phyloP scores from a whole-genome alignment of 1,140 invertebrate species.

The Oncopeltus fasciatus region DNA sequence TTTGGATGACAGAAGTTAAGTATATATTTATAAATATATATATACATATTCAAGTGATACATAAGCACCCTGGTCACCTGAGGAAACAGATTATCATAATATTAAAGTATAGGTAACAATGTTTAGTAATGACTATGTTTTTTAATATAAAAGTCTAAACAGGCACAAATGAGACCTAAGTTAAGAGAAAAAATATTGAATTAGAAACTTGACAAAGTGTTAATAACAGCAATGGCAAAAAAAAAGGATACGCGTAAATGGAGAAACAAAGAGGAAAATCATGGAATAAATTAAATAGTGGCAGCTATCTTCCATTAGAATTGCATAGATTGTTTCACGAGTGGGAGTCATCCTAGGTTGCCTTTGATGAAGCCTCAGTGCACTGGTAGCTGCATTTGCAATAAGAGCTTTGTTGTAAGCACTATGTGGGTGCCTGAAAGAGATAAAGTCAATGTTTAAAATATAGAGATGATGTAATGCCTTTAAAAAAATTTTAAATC shows the following conservation, averaged over 20 bases:
- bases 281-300: conserved; percentile 91
- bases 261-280: conserved; percentile 79
- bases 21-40: too few relatives aligned
- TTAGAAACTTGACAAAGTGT: not conserved
- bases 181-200: not conserved
- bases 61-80: too few relatives aligned
- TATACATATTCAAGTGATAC: too few relatives aligned
- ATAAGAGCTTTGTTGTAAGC: conserved; percentile 82
- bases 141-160: not conserved
- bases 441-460: too few relatives aligned
- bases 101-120: not conserved
- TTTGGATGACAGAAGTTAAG: too few relatives aligned
- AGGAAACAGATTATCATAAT: too few relatives aligned
- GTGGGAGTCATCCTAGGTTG: conserved; percentile 66
- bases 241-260: conserved; percentile 73
- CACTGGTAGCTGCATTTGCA: conserved; percentile 82
- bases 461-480: too few relatives aligned
- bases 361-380: conserved; percentile 82
- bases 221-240: not conserved
- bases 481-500: too few relatives aligned
- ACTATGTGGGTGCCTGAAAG: conserved; percentile 59
- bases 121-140: not conserved
- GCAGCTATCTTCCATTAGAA: conserved; percentile 85
- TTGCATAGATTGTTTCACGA: conserved; percentile 57
- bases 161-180: not conserved